Evolutionary conservation across 2,888 invertebrate species (phyloP), one percentile per base, ranked within the genome.

Genomic region (Nomada flava): DNA sequence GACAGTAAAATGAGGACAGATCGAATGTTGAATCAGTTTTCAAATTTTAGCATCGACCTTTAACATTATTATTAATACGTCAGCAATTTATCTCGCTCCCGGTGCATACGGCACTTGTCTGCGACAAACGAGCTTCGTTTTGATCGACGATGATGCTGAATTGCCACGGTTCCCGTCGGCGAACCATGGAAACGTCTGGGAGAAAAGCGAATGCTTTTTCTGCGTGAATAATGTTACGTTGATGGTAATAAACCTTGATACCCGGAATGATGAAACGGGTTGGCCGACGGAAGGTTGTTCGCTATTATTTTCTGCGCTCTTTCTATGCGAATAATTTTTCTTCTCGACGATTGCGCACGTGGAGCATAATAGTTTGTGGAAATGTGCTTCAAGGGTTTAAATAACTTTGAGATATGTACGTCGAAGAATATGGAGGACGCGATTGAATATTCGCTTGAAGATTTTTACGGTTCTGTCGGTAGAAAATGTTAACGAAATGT

Each of bases 61-160:
- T 44, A 71, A 62, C 36, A 23, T 71, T 62, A 36, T 62, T 71
- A 52, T 52, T 70, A 70, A 47, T 60, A 47, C 18, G 71, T 52
- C 18, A 23, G 50, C n/a, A 52, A 52, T 71, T 62, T 52, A 52
- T 36, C 70, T 62, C 15, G 18, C 15, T 1, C 10, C 3, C 18
- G 11, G 20, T 52, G 20, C 18, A 29, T 15, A 36, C 15, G 29
- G 15, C 29, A 10, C 29, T 70, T 20, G n/a, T 70, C 36, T 20
- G 13, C 20, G 7, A 3, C 42, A n/a, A 59, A 29, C 29, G 20
- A 52, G 52, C 18, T 7, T 7, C 29, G 18, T 9, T 18, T 50
- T 29, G 11, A 60, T 70, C 55, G 55, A 68, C 55, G 23, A 4
- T 4, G 23, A 47, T 20, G 29, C 29, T 7, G 62, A 18, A 62